A percentile compares a stretch with the other conserved stretches of the same genome.
phyloP scores from a whole-genome alignment of 92 coral and sea anemone genomes.

The Porites evermanni region DNA sequence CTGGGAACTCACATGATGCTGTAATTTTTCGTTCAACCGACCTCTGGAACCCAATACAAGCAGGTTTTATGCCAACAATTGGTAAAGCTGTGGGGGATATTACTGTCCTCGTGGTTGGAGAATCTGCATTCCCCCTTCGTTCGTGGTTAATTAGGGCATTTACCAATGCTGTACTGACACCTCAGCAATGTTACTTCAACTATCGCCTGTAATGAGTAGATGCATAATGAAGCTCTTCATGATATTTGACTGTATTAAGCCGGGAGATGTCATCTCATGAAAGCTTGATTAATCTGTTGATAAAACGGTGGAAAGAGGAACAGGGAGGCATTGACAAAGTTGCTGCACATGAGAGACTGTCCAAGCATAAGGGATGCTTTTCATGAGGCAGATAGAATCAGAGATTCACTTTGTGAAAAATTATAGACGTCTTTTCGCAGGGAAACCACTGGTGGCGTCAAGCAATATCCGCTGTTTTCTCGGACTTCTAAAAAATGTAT shows the following conservation, averaged over 20 bases:
- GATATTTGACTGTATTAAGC: constrained; percentile 8
- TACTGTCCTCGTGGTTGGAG: constrained; percentile 40
- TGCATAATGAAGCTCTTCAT: constrained; percentile 7
- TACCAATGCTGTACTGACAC: constrained; percentile 28
- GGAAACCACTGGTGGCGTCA: too few relatives aligned
- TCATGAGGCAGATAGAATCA: constrained; percentile 59
- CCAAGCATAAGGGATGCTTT: constrained; percentile 50
- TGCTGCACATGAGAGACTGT: constrained; percentile 71
- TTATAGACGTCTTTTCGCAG: constrained; percentile 29
- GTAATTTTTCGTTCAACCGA: constrained; percentile 52
- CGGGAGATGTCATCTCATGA: constrained; percentile 40
- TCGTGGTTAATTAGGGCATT: constrained; percentile 49
- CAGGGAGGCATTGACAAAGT: constrained; percentile 74
- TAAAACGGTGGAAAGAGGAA: constrained; percentile 65
- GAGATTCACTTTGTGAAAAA: constrained; percentile 77
- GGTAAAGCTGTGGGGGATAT: constrained; percentile 39
- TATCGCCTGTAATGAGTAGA: not conserved
- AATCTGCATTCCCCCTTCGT: constrained; percentile 47
- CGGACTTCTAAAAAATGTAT: too few relatives aligned
- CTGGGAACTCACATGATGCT: constrained; percentile 46
- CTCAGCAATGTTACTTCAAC: constrained; percentile 19
- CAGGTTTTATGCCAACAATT: constrained; percentile 26
- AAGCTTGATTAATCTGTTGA: constrained; percentile 70
- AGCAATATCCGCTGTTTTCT: too few relatives aligned
- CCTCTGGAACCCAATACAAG: constrained; percentile 50